Evolutionary conservation across 2,888 invertebrate species (phyloP).

Genomic region (Eupithecia insigniata): DNA sequence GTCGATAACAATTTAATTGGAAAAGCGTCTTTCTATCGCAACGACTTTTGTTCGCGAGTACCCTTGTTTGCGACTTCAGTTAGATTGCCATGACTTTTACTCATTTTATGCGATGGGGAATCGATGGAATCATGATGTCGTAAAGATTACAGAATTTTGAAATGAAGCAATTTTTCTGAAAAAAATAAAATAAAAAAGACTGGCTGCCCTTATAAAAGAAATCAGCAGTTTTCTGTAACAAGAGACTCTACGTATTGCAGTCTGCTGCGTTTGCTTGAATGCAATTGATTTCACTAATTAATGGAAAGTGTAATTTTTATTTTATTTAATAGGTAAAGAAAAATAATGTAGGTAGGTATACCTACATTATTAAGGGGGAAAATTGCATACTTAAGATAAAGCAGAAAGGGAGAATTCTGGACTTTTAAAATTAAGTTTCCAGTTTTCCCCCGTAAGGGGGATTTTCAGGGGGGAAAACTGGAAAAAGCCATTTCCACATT

Average conservation of each 20-base stretch:
- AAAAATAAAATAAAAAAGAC: not conserved
- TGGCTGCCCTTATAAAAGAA: not conserved
- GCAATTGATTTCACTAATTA: not conserved
- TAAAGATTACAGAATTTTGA: constrained; percentile 2
- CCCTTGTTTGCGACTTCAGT: constrained; percentile 33
- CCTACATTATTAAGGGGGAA: no score
- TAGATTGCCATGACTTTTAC: constrained; percentile 35
- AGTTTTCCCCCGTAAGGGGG: no score
- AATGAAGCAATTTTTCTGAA: not conserved
- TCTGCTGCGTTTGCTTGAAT: not conserved
- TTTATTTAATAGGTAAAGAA: no score
- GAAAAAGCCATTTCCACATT: not conserved
- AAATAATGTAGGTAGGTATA: no score
- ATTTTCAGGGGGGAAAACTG: no score
- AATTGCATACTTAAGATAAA: no score
- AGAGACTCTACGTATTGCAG: not conserved
- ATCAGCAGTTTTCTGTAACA: not conserved
- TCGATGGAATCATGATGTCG: constrained; percentile 3
- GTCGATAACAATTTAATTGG: constrained; percentile 54
- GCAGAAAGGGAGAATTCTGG: no score
- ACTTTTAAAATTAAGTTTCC: no score
- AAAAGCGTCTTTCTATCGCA: constrained; percentile 50
- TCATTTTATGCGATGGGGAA: constrained; percentile 17
- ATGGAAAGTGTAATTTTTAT: no score
- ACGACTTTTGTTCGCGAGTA: constrained; percentile 33